Evolutionary conservation across 2,888 invertebrate species (phyloP), one percentile per base, ranked within the genome.

Genomic region (Drosophila nigricruria): DNA sequence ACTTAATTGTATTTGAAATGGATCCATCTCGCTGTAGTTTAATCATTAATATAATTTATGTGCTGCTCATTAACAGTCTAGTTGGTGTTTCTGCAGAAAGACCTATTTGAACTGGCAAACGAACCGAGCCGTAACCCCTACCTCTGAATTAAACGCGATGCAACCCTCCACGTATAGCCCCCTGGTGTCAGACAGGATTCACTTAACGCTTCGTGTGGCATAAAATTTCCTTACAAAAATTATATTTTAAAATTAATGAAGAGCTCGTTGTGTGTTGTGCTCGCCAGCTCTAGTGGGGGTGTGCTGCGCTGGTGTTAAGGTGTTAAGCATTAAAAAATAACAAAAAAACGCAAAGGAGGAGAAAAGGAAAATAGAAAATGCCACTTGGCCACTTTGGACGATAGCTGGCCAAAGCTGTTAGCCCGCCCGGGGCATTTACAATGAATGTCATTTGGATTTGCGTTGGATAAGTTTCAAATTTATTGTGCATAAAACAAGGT

Each of bases 381-480:
- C 43, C 70, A 59, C 34, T 61, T 75, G 62, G 58, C 43, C 54
- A 56, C 49, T 49, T 68, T 34, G 50, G 23, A n/a, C 30, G 30
- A 38, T 56, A 43, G 57, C 45, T 32, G 62, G 61, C 40, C 72
- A 59, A 58, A 58, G 58, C 36, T 25, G 36, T 50, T 45, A 53
- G 60, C 57, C 42, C 49, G 14, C 77, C 50, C 52, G 64, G 62
- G 76, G 66, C 74, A 64, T 45, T 65, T 30, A 56, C 76, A 74
- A 76, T 88, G 88, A 85, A 86, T 88, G 83, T 78, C 83, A 80
- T 82, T 85, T 73, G 88, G 88, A 85, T 86, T 83, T 76, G 68
- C 57, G 47, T 67, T 80, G 88, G 81, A 88, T 88, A 86, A 79
- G 81, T 88, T 77, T 86, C 60, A 79, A 79, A 79, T 89, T 86